Evolutionary conservation across 2,797 vertebrate genomes (phyloP).

Genomic region (Sebastes nivosus): DNA sequence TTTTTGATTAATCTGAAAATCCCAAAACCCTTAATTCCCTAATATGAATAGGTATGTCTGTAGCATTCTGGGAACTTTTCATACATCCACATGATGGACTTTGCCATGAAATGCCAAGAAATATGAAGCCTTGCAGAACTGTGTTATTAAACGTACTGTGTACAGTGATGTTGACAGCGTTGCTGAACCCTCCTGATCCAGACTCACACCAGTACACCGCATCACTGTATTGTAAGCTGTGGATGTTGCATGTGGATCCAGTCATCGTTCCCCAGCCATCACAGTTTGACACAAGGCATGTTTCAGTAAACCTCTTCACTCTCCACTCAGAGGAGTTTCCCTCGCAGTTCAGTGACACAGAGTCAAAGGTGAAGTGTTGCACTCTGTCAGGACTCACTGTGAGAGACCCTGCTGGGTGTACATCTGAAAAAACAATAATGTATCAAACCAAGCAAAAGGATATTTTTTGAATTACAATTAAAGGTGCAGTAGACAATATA

Average conservation of each 20-base stretch:
- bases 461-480: neutral
- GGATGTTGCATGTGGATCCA: slow-evolving; percentile 20
- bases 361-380: slow-evolving; percentile 39
- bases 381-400: slow-evolving; percentile 44
- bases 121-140: neutral
- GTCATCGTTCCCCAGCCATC: neutral
- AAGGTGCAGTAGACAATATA: neutral
- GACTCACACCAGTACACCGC: slow-evolving; percentile 63
- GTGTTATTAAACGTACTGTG: neutral
- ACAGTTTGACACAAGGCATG: rapidly evolving
- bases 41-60: neutral
- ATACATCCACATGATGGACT: neutral
- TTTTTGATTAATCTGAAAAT: too few species aligned
- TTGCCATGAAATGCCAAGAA: neutral
- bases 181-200: slow-evolving; percentile 42
- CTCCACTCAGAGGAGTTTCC: slow-evolving; percentile 29
- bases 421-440: slow-evolving; percentile 6
- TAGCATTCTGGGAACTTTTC: neutral
- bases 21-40: neutral
- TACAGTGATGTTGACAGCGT: slow-evolving; percentile 46
- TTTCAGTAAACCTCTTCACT: slow-evolving; percentile 5
- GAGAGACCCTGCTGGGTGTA: slow-evolving; percentile 19
- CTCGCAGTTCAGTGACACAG: slow-evolving; percentile 50
- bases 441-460: neutral
- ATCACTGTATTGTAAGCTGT: rapidly evolving